Base-by-base conservation (phyloP, 2,113 vertebrate genomes). In the Cryptotis parvus region DNA sequence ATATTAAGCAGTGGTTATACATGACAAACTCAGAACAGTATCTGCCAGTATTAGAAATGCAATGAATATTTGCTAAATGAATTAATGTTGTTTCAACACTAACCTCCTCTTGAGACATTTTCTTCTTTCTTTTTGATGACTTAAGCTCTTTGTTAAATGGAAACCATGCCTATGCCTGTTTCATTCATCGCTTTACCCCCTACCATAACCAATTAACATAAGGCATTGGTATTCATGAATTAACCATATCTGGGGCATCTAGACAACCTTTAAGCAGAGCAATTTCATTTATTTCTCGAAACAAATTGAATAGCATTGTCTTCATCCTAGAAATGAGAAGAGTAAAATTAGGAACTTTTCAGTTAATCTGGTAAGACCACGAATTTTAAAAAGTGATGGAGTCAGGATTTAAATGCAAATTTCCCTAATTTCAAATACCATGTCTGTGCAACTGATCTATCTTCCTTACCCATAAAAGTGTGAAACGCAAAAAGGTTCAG, bases 271-370 rank as follows among this genome's bases (percentile, higher is more conserved):
- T 73, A 74, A 91, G 73, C n/a, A 45, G 35, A 41, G 43, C 12
- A 1, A 58, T 58, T 58, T 92, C 31, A 37, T 75, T 66, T 87
- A 81, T 35, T 66, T 72, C 76, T 74, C 27, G 85, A 63, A 92
- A 86, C 55, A 58, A 43, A 37, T 70, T 75, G 24, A 43, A 75
- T 74, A 37, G 37, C 84, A 74, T n/a, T 78, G 22, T 41, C 49
- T 80, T 37, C 45, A 70, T 76, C 65, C 68, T 55, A 69, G 43
- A 84, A 74, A 29, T 29, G 11, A 88, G 14, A 39, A 79, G 73
- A 16, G 2, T 58, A 33, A 91, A 75, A 15, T 16, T 80, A 37
- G 68, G 33, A 49, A 29, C 49, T 58, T 58, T 58, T 58, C 20
- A 58, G 55, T 24, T 58, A 20, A 58, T 70, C 45, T n/a, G 24